These are phyloP conservation scores for Pegoplata infirma DNA, from an alignment of 2,888 invertebrate species.

Conservation along the genomic window DNA sequence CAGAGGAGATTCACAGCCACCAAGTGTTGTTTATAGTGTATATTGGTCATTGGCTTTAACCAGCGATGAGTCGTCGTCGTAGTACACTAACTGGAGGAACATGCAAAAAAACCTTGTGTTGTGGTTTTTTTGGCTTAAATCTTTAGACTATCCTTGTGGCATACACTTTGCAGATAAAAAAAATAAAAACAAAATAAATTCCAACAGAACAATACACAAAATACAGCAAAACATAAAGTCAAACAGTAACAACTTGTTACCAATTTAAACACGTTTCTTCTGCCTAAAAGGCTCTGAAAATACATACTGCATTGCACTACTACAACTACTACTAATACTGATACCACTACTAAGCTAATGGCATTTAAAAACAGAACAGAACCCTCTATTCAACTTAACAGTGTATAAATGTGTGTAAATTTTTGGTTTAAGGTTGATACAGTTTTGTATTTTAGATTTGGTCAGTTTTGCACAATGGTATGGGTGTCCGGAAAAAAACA, in stretches of 20 bases:
- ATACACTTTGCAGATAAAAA: conserved; percentile 11
- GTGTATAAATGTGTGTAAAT: conserved; percentile 8
- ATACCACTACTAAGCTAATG: not conserved
- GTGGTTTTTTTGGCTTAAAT: conserved; percentile 27
- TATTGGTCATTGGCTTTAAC: conserved; percentile 49
- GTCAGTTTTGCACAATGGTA: not conserved
- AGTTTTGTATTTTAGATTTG: not conserved
- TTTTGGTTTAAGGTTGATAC: conserved; percentile 17
- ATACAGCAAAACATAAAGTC: conserved; percentile 29
- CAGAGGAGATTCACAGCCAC: not conserved
- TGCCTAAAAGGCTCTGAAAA: conserved; percentile 45
- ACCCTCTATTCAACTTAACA: not conserved
- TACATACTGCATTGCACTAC: conserved; percentile 12
- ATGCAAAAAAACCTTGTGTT: not conserved
- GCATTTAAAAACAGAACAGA: not conserved
- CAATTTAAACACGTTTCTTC: conserved; percentile 57
- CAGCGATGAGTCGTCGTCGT: too few relatives aligned
- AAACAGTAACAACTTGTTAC: conserved; percentile 61
- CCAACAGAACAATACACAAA: conserved; percentile 23
- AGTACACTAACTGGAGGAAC: too few relatives aligned
- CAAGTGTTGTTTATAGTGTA: conserved; percentile 18
- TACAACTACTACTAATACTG: too few relatives aligned
- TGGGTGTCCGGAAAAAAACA: not conserved
- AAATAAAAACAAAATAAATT: too few relatives aligned
- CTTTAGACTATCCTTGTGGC: conserved; percentile 53